A percentile compares a stretch with the other conserved stretches of the same genome.
Conservation (phyloP, 2,113 vertebrate genomes). For the Caloenas nicobarica region DNA sequence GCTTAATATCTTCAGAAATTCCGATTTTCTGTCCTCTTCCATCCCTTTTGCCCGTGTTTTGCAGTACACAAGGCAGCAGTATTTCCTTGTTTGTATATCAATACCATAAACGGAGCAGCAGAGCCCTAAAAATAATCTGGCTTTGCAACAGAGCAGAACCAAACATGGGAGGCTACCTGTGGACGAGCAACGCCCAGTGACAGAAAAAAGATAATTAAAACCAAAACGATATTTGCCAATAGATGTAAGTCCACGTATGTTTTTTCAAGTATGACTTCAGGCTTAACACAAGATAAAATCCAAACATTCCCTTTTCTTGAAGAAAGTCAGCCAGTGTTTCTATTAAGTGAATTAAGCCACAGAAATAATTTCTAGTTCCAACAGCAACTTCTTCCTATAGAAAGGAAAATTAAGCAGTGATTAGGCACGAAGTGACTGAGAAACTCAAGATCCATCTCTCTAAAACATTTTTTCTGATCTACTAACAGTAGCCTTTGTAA, state of each 20-base stretch:
- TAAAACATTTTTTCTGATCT: neutral
- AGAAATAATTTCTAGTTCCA: neutral
- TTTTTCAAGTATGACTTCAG: neutral
- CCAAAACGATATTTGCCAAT: fast-evolving
- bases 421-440: neutral
- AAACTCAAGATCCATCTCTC: neutral
- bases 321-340: neutral
- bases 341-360: neutral
- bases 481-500: neutral
- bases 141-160: neutral
- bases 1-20: neutral
- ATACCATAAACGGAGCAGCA: neutral
- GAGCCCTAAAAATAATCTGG: neutral
- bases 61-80: neutral
- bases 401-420: neutral
- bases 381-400: neutral
- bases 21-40: neutral
- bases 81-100: neutral
- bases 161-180: fast-evolving
- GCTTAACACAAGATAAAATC: neutral
- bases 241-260: neutral
- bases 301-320: neutral
- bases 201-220: neutral
- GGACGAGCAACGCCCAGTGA: neutral
- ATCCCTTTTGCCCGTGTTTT: neutral